Percentiles rank a stretch among this genome's conserved stretches.
Conservation (phyloP, 2,888 invertebrate genomes). For the Girardia tigrina region DNA sequence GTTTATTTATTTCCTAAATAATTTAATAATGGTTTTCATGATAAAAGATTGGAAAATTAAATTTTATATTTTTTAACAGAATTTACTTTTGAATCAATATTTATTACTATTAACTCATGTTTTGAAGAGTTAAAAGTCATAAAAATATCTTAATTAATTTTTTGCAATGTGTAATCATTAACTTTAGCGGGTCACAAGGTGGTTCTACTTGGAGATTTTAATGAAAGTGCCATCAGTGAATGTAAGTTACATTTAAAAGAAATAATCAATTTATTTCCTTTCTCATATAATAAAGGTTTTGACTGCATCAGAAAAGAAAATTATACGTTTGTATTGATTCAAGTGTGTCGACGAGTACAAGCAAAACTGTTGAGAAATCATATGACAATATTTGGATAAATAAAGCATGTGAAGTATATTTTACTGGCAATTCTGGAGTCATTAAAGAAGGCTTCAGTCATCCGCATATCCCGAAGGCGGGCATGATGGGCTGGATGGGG, state of each 20-base stretch:
- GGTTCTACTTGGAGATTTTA: slow-evolving; percentile 47
- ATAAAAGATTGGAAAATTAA: too few relatives aligned
- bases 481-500: slow-evolving; percentile 65
- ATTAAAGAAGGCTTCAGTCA: slow-evolving; percentile 62
- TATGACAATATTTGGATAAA: slow-evolving; percentile 50
- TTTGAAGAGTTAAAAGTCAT: too few relatives aligned
- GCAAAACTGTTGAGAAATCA: slow-evolving; percentile 40
- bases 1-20: too few relatives aligned
- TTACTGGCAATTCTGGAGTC: slow-evolving; percentile 52
- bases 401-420: slow-evolving; percentile 38
- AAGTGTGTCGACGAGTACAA: slow-evolving; percentile 41
- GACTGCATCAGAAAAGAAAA: slow-evolving; percentile 40
- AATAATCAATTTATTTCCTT: too few relatives aligned
- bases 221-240: slow-evolving; percentile 41
- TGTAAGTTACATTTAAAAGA: too few relatives aligned
- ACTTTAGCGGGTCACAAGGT: slow-evolving; percentile 41
- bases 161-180: too few relatives aligned
- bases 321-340: slow-evolving; percentile 41
- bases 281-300: slow-evolving; percentile 41
- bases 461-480: slow-evolving; percentile 64
- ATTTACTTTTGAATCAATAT: too few relatives aligned
- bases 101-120: too few relatives aligned
- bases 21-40: too few relatives aligned
- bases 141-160: too few relatives aligned
- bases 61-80: too few relatives aligned